phyloP scores from a whole-genome alignment of 1,140 invertebrate species.

The Macrosteles quadrilineatus region DNA sequence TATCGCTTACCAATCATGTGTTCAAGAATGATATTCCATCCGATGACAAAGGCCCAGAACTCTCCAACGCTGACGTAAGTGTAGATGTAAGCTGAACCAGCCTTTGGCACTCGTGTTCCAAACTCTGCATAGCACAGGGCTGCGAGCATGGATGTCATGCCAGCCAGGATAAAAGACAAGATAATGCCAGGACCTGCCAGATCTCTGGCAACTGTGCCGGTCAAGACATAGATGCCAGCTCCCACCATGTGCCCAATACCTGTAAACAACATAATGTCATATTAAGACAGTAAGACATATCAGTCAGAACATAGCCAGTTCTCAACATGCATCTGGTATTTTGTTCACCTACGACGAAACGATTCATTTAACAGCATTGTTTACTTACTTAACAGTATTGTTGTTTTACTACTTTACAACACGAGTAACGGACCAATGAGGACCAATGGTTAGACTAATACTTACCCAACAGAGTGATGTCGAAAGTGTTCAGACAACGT shows the following conservation, averaged over 20 bases:
- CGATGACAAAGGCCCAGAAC: constrained; percentile 93
- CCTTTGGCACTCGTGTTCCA: constrained; percentile 83
- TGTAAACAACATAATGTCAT: too few relatives aligned
- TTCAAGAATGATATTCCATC: constrained; percentile 92
- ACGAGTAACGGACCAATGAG: too few relatives aligned
- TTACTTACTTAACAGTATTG: too few relatives aligned
- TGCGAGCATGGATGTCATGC: constrained; percentile 80
- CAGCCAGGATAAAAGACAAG: constrained; percentile 84
- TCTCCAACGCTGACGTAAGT: constrained; percentile 89
- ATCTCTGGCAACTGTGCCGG: constrained; percentile 82
- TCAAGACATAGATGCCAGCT: constrained; percentile 87
- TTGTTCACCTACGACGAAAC: too few relatives aligned
- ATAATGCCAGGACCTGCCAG: constrained; percentile 88
- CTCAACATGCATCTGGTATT: too few relatives aligned
- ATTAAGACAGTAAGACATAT: too few relatives aligned
- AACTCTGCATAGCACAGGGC: constrained; percentile 94
- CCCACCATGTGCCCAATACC: constrained; percentile 93
- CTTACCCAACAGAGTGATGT: constrained; percentile 84
- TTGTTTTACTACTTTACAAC: too few relatives aligned
- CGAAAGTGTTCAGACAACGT: constrained; percentile 84
- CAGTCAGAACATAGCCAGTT: too few relatives aligned
- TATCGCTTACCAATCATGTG: constrained; percentile 86
- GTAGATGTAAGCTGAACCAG: constrained; percentile 89
- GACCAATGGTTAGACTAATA: too few relatives aligned
- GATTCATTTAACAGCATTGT: too few relatives aligned